Evolutionary conservation across 92 coral and sea anemone genomes (phyloP), one percentile per base, ranked within the genome.

Genomic region (Palythoa caribaeorum): DNA sequence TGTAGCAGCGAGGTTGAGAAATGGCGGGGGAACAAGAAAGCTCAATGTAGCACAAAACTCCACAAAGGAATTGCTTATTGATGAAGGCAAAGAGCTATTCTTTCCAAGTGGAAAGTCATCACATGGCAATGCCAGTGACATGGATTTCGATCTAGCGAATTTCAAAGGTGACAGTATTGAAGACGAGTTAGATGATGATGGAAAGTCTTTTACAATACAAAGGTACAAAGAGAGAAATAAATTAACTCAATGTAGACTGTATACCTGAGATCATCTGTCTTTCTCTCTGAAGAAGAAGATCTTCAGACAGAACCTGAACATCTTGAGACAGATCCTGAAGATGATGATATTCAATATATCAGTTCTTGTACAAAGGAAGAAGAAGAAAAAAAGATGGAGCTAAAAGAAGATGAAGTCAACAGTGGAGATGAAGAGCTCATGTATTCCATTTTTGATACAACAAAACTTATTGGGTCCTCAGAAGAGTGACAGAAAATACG

Each of bases 1-100:
- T 59, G 83, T 90, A 37, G 84, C 87, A 71, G 91, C 87, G 73
- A 73, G 93, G 38, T 9, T 73, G 77, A 60, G 74, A 44, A 73
- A 76, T 38, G 90, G 87, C 11, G 91, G 93, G 62, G 88, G 93
- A 19, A 53, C 93, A 39, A 72, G 93, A 52, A 20, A 17, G 35
- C 44, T 90, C 16, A 90, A 90, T 51, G 74, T 90, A 17, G 77
- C 78, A 37, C 55, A 75, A 50, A 50, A 81, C 10, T 57, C 90
- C 20, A 72, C 13, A 10, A 87, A 90, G 59, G 37, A 40, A 13
- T 76, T 76, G 55, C 66, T 90, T 28, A 87, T 90, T n/a, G 90
- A 60, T 36, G 53, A 70, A 68, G 93, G 77, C 35, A 90, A 90
- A 51, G 21, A 72, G 37, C 50, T 87, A n/a, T 90, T 90, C 50